A percentile compares a stretch with the other conserved stretches of the same genome.
Conservation (phyloP, 53 echinoderm and acorn worm genomes). For the Zoroaster sp. region DNA sequence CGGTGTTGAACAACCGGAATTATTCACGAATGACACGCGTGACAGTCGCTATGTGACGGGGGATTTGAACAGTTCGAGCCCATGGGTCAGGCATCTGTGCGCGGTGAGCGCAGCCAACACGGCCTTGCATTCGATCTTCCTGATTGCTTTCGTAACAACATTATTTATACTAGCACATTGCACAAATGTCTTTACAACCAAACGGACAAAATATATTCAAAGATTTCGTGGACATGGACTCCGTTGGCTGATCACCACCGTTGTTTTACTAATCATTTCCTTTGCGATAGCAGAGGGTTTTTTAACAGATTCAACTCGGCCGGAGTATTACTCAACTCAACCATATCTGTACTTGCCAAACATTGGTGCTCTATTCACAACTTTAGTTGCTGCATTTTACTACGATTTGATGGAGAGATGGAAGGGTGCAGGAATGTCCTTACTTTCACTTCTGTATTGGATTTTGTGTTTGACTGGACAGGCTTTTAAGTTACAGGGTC, state of each 20-base stretch:
- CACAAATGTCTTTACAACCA: background rate
- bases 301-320: conserved; percentile 44
- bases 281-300: conserved; percentile 48
- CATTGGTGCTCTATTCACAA: conserved; percentile 15
- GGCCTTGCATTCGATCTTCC: background rate
- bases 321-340: conserved; percentile 8
- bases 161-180: background rate
- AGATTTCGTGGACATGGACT: conserved; percentile 6
- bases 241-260: conserved; percentile 4
- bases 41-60: background rate
- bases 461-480: background rate
- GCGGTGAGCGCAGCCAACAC: background rate
- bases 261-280: background rate
- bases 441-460: conserved; percentile 16
- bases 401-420: conserved; percentile 44
- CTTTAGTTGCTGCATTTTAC: conserved; percentile 18
- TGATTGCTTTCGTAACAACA: background rate
- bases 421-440: background rate
- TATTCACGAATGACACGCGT: background rate
- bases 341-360: conserved; percentile 56
- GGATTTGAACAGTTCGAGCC: background rate
- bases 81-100: conserved; percentile 9
- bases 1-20: background rate
- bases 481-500: background rate
- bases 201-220: background rate